Evolutionary conservation across 2,113 vertebrate genomes (phyloP).

Genomic region (Cheirogaleus medius): DNA sequence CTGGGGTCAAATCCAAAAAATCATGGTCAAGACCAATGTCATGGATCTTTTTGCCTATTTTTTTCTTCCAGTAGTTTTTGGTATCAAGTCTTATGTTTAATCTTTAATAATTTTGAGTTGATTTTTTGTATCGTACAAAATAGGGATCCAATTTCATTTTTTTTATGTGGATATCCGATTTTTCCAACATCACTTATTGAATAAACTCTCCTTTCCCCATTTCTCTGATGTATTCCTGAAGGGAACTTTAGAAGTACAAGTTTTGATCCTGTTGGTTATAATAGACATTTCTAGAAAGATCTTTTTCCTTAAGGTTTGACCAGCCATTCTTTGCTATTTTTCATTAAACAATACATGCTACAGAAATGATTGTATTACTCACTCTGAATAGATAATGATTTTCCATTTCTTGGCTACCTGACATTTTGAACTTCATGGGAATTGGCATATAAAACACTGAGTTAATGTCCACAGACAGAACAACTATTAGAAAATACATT

Average conservation of each 20-base stretch:
- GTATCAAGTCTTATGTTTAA: not conserved
- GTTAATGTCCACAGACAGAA: not conserved
- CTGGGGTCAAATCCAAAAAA: not conserved
- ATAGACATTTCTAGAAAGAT: slow-evolving; percentile 51
- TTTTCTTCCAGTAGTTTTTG: not conserved
- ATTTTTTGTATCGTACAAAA: not conserved
- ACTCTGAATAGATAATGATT: not conserved
- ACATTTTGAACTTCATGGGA: not conserved
- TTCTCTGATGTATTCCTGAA: not conserved
- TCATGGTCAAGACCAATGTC: not conserved
- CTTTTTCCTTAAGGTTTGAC: not conserved
- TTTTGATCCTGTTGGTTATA: slow-evolving; percentile 6
- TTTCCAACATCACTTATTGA: not conserved
- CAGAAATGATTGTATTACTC: not conserved
- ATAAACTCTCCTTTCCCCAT: not conserved
- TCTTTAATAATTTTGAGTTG: not conserved
- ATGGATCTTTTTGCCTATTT: not conserved
- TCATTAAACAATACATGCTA: not conserved
- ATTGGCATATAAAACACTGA: not conserved
- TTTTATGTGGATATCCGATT: not conserved
- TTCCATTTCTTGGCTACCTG: not conserved
- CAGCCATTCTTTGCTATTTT: not conserved
- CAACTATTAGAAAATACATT: not conserved
- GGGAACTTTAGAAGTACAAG: slow-evolving; percentile 35
- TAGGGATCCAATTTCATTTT: not conserved